Evolutionary conservation across 2,113 vertebrate species (phyloP), one percentile per base, ranked within the genome.

Genomic region (Chrysochloris asiatica): DNA sequence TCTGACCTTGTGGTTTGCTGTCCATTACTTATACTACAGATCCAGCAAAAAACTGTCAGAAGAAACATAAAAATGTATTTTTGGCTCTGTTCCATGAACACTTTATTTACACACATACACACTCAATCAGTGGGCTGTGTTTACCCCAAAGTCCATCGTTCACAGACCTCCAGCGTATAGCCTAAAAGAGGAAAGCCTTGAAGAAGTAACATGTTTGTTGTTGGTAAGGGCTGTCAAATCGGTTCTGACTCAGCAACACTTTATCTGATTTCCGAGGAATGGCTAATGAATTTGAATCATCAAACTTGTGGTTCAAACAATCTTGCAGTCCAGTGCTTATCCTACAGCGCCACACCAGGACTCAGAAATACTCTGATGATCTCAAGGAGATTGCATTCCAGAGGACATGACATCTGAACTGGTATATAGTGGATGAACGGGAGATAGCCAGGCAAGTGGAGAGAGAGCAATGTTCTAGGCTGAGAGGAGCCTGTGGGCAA

Each of bases 51-150:
- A n/a, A n/a, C 12, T 2, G 17, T 36, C 30, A 10, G 1, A 17
- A 9, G 6, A 45, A 13, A 6, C 1, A 28, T 4, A 21, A 6
- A 54, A 71, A n/a, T 0, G 8, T 10, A 14, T 1, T 47, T 3
- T 0, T 14, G 56, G 28, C 24, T 38, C 0, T 11, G 6, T 3
- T 12, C 30, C 61, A n/a, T 3, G 1, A 4, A 19, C 17, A 24
- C 8, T 22, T 65, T 12, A 17, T 5, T 54, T 30, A 61, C 67
- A 21, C 16, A 54, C 61, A 87, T 24, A 16, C 1, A n/a, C n/a
- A n/a, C n/a, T n/a, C n/a, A 71, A n/a, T 36, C 65, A 33, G 2
- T 41, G 19, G 11, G 22, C 12, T 48, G 48, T 26, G 30, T 28
- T 26, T 30, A n/a, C 17, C 26, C 38, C 8, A 0, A 59, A 24